phyloP scores from a whole-genome alignment of 2,113 vertebrate species.

The Microcebus jonahi region DNA sequence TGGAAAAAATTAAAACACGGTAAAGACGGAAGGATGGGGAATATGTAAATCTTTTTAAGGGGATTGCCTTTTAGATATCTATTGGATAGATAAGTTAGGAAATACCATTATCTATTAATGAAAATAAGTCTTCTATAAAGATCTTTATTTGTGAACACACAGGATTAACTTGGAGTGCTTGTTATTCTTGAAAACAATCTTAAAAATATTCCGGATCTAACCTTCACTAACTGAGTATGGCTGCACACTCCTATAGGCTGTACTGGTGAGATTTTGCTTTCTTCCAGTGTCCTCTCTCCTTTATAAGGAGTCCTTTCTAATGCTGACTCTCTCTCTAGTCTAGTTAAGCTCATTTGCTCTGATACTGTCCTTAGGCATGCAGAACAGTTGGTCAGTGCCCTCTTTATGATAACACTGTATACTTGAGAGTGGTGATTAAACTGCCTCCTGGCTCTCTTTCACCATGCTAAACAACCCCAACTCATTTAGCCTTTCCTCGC shows the following conservation, averaged over 20 bases:
- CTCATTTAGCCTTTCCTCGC: conserved; percentile 54
- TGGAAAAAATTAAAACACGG: background rate
- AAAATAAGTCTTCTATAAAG: background rate
- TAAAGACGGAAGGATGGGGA: background rate
- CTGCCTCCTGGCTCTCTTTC: conserved; percentile 62
- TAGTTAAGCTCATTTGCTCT: conserved; percentile 57
- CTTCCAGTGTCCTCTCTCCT: background rate
- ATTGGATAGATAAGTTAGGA: conserved; percentile 14
- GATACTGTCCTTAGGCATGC: conserved; percentile 25
- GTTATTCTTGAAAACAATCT: conserved; percentile 15
- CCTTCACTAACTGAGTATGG: background rate
- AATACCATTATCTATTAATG: background rate
- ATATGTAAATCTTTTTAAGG: conserved; percentile 48
- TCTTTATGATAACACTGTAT: conserved; percentile 64
- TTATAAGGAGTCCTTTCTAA: background rate
- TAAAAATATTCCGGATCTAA: conserved; percentile 5
- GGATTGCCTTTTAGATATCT: background rate
- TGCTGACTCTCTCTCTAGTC: conserved; percentile 23
- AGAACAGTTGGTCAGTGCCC: conserved; percentile 57
- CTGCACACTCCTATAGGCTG: background rate
- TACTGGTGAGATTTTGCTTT: conserved; percentile 20
- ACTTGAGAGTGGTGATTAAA: conserved; percentile 66
- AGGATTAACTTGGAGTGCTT: background rate
- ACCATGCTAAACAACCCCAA: conserved; percentile 38
- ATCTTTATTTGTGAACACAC: background rate